Evolutionary conservation across 2,888 invertebrate genomes (phyloP).

Genomic region (Drosophila anomelani): DNA sequence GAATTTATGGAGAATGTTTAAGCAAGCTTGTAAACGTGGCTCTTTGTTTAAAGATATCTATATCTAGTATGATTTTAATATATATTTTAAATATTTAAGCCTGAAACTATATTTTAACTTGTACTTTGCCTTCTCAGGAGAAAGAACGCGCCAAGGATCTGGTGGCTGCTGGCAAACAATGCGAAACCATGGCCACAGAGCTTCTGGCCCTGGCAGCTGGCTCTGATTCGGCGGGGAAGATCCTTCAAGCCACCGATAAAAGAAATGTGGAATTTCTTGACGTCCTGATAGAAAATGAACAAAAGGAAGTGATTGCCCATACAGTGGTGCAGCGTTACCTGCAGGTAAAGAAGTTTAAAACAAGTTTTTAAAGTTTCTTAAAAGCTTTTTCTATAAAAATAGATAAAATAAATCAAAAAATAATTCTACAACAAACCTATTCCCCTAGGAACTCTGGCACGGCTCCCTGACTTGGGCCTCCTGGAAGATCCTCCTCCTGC

Average conservation of each 20-base stretch:
- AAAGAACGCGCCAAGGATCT: conserved; percentile 99
- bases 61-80: background rate
- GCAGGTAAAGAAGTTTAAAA: conserved; percentile 85
- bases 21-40: conserved; percentile 16
- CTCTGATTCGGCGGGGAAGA: conserved; percentile 96
- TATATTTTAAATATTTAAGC: background rate
- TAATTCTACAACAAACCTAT: background rate
- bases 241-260: conserved; percentile 97
- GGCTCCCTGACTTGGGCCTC: conserved; percentile 98
- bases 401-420: background rate
- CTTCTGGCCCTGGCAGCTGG: conserved; percentile 96
- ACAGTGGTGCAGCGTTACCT: conserved; percentile 98
- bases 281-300: conserved; percentile 98
- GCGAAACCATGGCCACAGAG: conserved; percentile 99
- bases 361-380: background rate
- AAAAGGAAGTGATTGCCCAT: conserved; percentile 98
- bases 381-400: background rate
- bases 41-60: background rate
- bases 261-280: conserved; percentile 97
- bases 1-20: background rate
- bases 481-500: conserved; percentile 96
- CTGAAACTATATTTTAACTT: background rate
- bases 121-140: conserved; percentile 86
- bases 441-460: conserved; percentile 96
- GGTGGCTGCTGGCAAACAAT: conserved; percentile 97